Evolutionary conservation across 2,113 vertebrate genomes (phyloP), one percentile per base, ranked within the genome.

Genomic region (Perca flavescens): DNA sequence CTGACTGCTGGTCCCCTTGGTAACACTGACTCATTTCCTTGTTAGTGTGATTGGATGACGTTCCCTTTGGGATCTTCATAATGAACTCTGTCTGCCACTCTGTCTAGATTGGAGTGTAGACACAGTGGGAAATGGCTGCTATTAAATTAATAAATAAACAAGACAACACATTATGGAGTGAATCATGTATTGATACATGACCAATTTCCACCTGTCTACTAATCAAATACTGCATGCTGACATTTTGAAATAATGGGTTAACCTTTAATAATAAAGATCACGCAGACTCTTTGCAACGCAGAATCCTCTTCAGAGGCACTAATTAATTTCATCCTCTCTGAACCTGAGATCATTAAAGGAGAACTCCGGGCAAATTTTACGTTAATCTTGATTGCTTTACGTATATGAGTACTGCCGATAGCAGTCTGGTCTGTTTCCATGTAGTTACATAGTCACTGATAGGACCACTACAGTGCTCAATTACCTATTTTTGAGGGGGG

Each of bases 1-100:
- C 63, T 56, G 50, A 58, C 10, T 57, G 74, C 79, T 22, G 17
- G 79, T 93, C 82, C 75, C 86, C 58, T 43, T 86, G 82, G 86
- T 71, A 83, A 87, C 75, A 16, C 36, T 65, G 88, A 88, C 68
- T 82, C 83, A 86, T 91, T 87, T 80, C 87, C 72, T 81, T 75
- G 47, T 72, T 80, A 46, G 52, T 79, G 43, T 76, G 87, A 89
- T 82, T 76, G 81, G 85, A 64, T 61, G 75, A 91, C 80, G 74
- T 40, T 86, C 78, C 85, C 88, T 84, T 57, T 79, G 86, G 81
- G 89, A 88, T 81, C 57, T 43, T 77, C 66, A 5, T 88, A 67
- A 94, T 85, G 76, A 90, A 73, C 64, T 80, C 58, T 66, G 77
- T 82, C 73, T 83, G 76, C 80, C 17, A 62, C 84, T 4, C 40